phyloP scores from a whole-genome alignment of 2,113 vertebrate genomes.

The Rhagologus leucostigma region DNA sequence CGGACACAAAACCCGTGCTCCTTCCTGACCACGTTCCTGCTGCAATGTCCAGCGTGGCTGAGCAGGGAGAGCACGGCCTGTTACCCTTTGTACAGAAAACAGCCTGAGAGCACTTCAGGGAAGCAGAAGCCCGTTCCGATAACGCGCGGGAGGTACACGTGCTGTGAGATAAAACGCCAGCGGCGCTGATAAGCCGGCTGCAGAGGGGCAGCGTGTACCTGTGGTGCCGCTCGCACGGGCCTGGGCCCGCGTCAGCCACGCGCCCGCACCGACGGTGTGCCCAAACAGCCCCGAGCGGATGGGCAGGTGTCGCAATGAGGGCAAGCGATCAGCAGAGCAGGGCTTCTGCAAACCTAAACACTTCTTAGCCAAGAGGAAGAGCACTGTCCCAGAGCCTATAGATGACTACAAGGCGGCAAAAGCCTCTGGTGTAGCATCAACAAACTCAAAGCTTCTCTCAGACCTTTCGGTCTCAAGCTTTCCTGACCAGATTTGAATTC shows the following conservation, averaged over 20 bases:
- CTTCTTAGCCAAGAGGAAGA: neutral
- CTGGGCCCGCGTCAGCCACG: rapidly evolving
- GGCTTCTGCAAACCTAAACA: neutral
- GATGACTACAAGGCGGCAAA: neutral
- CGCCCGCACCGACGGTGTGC: rapidly evolving
- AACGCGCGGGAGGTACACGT: rapidly evolving
- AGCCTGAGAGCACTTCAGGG: neutral
- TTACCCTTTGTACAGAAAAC: neutral
- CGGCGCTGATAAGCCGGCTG: neutral
- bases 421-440: rapidly evolving
- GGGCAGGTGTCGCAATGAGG: neutral
- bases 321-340: neutral
- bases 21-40: neutral
- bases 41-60: rapidly evolving
- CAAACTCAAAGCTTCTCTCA: neutral
- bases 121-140: neutral
- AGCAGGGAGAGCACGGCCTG: neutral
- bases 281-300: neutral
- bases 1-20: neutral
- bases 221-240: neutral
- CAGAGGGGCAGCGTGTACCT: neutral
- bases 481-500: neutral
- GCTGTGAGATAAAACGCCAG: neutral
- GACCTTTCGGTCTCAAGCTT: neutral
- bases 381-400: neutral